Conservation (phyloP, 1,140 invertebrate genomes). For the Lepidurus apus region DNA sequence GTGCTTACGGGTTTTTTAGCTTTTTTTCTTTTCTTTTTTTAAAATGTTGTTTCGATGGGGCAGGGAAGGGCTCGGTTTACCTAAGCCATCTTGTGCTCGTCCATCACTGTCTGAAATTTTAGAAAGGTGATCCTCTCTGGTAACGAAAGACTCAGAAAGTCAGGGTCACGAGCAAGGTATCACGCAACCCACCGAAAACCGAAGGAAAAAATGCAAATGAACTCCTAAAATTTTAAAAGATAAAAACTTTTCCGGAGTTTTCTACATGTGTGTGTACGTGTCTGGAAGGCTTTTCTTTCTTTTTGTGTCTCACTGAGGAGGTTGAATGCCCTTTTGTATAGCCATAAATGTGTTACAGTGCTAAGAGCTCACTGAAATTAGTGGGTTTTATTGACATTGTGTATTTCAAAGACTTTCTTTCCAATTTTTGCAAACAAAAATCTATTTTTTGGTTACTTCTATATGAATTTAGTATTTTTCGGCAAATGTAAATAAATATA, state of each 20-base stretch:
- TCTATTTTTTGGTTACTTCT: too few species aligned
- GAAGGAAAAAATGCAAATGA: neutral
- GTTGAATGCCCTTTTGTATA: neutral
- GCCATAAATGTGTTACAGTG: neutral
- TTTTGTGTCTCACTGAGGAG: neutral
- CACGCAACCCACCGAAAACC: neutral
- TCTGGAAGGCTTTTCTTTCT: neutral
- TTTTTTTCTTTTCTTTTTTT: neutral
- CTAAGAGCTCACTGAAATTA: neutral
- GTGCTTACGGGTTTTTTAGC: neutral
- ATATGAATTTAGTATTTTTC: too few species aligned
- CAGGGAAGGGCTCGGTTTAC: neutral
- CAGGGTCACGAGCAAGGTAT: neutral
- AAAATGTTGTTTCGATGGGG: neutral
- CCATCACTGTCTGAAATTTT: constrained; percentile 10
- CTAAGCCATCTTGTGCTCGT: constrained; percentile 4
- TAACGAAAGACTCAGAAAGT: neutral
- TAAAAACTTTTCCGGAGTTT: too few species aligned
- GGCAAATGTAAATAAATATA: too few species aligned
- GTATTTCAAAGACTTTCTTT: too few species aligned
- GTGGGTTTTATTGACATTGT: neutral
- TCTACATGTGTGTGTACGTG: too few species aligned
- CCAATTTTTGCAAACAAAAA: too few species aligned
- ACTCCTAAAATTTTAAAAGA: too few species aligned
- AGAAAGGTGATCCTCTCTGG: neutral